A percentile compares a stretch with the other conserved stretches of the same genome.
phyloP scores from a whole-genome alignment of 2,888 invertebrate species.

The Zelleria hepariella region DNA sequence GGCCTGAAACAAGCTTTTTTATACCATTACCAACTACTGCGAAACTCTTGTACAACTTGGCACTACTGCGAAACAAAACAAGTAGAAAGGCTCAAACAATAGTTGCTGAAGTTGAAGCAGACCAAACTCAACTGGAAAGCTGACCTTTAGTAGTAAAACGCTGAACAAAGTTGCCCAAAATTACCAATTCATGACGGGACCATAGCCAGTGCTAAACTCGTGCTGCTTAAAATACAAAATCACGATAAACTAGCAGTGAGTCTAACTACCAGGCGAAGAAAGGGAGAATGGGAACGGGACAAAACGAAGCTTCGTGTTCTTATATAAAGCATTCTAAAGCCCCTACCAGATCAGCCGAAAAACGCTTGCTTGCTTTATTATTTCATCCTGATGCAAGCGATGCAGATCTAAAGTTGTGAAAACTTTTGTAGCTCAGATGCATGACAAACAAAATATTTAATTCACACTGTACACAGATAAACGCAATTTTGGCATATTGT shows the following conservation, averaged over 20 bases:
- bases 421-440: too few relatives aligned
- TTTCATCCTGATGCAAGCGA: too few relatives aligned
- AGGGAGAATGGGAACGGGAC: slow-evolving; percentile 2
- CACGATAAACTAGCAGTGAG: slow-evolving; percentile 5
- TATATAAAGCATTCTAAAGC: slow-evolving; percentile 22
- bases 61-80: neutral
- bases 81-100: neutral
- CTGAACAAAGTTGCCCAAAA: neutral
- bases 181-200: slow-evolving; percentile 7
- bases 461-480: too few relatives aligned
- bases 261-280: neutral
- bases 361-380: too few relatives aligned
- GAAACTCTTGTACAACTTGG: neutral
- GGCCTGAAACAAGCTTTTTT: too few relatives aligned
- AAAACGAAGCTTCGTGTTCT: slow-evolving; percentile 7
- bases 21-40: neutral
- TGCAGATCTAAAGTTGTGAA: too few relatives aligned
- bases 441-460: too few relatives aligned
- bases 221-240: slow-evolving; percentile 7
- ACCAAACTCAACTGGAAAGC: neutral
- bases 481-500: too few relatives aligned
- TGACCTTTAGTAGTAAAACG: neutral
- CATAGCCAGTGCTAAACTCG: neutral
- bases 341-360: too few relatives aligned
- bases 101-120: neutral